Evolutionary conservation across 2,113 vertebrate genomes (phyloP).

Genomic region (rabbit (Oryctolagus cuniculus)): DNA sequence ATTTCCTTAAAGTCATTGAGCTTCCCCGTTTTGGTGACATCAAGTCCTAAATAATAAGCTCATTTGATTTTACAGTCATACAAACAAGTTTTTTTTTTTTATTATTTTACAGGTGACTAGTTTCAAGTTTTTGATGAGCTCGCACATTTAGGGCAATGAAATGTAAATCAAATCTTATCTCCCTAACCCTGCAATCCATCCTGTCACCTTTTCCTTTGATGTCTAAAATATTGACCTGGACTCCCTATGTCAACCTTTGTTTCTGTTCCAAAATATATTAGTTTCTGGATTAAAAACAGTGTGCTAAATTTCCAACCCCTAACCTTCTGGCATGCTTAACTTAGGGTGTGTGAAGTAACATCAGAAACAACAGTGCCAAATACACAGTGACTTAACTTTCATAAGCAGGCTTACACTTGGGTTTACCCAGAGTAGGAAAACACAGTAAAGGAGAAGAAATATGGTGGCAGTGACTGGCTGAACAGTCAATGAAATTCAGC

Average conservation of each 20-base stretch:
- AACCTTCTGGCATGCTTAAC: neutral
- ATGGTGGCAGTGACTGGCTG: neutral
- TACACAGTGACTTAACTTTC: slow-evolving; percentile 32
- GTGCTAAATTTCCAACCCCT: slow-evolving; percentile 21
- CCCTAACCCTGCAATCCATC: neutral
- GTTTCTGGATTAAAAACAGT: slow-evolving; percentile 10
- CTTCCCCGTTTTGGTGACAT: slow-evolving; percentile 47
- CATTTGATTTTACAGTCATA: slow-evolving; percentile 47
- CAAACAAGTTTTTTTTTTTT: slow-evolving; percentile 50
- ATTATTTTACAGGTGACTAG: slow-evolving; percentile 22
- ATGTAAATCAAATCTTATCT: slow-evolving; percentile 59
- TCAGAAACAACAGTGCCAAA: neutral
- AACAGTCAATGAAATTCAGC: neutral
- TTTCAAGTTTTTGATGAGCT: slow-evolving; percentile 33
- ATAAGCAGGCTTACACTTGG: slow-evolving; percentile 16
- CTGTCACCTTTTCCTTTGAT: slow-evolving; percentile 37
- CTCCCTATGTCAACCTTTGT: slow-evolving; percentile 30
- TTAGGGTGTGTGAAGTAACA: neutral
- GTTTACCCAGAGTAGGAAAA: neutral
- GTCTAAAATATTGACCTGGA: slow-evolving; percentile 43
- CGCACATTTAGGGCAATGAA: slow-evolving; percentile 47
- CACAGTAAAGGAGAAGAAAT: slow-evolving; percentile 36
- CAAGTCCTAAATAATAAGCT: slow-evolving; percentile 64
- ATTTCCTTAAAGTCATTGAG: slow-evolving; percentile 69
- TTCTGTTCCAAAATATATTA: slow-evolving; percentile 62